Conservation (phyloP, 2,797 vertebrate genomes). For the Pristis pectinata region DNA sequence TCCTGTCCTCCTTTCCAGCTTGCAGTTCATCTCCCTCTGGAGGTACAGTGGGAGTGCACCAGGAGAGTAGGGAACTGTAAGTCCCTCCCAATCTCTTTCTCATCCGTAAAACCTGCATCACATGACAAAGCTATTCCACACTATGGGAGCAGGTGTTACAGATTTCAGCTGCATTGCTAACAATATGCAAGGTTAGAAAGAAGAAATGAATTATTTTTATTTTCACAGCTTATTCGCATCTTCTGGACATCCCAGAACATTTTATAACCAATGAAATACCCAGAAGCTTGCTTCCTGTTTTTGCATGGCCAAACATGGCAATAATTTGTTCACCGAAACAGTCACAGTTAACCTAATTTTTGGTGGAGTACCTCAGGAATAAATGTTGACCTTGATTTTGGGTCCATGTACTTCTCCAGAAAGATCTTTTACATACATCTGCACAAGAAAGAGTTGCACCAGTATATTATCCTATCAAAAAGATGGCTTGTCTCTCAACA, state of each 20-base stretch:
- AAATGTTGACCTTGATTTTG: neutral
- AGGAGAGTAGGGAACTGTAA: neutral
- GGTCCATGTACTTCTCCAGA: neutral
- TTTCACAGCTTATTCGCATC: neutral
- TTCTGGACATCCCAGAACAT: neutral
- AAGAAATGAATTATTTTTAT: neutral
- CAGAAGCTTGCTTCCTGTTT: neutral
- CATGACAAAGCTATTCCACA: neutral
- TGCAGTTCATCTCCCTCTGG: neutral
- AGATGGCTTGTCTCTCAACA: neutral
- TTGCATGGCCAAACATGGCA: neutral
- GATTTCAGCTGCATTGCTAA: neutral
- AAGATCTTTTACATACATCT: neutral
- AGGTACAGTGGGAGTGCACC: neutral
- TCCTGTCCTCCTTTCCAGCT: neutral
- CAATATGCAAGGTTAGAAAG: neutral
- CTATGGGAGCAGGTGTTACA: conserved; percentile 15
- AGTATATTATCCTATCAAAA: neutral
- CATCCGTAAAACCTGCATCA: no score
- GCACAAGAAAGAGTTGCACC: neutral
- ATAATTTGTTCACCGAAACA: neutral
- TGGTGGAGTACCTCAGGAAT: neutral
- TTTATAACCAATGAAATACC: neutral
- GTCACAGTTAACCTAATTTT: no score
- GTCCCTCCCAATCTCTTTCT: neutral